Evolutionary conservation across 2,888 invertebrate genomes (phyloP).

Genomic region (Chymomyza caudatula): DNA sequence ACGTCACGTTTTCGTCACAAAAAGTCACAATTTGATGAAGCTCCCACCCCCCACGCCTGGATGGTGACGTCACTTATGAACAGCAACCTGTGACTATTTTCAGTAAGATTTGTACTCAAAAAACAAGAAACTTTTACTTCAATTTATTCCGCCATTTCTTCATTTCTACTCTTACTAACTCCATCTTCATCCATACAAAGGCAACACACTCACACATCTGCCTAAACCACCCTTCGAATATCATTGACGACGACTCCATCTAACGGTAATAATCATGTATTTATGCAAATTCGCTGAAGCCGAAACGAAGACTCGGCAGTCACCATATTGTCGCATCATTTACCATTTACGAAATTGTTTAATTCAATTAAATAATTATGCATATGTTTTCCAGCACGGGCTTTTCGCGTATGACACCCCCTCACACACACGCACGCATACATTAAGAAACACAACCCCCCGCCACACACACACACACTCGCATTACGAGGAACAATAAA

Average conservation of each 20-base stretch:
- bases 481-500: conserved; percentile 65
- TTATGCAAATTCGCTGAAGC: conserved; percentile 57
- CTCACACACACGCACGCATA: conserved; percentile 23
- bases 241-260: background rate
- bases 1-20: no score
- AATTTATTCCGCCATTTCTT: no score
- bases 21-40: no score
- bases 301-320: conserved; percentile 19
- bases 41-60: no score
- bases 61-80: no score
- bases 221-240: background rate
- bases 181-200: no score
- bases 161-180: no score
- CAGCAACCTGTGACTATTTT: no score
- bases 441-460: conserved; percentile 50
- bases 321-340: conserved; percentile 71
- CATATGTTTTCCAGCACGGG: conserved; percentile 58
- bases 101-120: no score
- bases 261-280: conserved; percentile 65
- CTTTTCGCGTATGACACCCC: conserved; percentile 51
- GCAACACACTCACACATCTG: no score
- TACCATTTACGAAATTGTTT: conserved; percentile 75
- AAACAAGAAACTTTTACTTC: no score
- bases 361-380: conserved; percentile 76
- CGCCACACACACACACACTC: conserved; percentile 15